Evolutionary conservation across 2,113 vertebrate species (phyloP).

Genomic region (Scartelaos histophorus): DNA sequence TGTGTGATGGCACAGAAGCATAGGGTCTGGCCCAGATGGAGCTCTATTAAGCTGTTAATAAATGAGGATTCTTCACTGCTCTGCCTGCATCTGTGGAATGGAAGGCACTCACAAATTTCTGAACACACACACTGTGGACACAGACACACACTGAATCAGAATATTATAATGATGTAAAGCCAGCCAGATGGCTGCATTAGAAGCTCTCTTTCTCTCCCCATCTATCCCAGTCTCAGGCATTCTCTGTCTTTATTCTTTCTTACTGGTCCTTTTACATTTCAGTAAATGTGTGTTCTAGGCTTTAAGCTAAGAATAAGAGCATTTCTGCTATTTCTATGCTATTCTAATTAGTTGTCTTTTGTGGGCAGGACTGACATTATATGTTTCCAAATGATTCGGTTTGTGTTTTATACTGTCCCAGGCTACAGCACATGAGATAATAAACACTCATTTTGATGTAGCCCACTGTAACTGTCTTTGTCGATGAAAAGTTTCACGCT

Average conservation of each 20-base stretch:
- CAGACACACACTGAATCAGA: conserved; percentile 70
- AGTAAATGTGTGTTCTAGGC: conserved; percentile 28
- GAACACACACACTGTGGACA: conserved; percentile 49
- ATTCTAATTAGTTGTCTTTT: not conserved
- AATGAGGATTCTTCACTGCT: conserved; percentile 81
- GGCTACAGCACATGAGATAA: not conserved
- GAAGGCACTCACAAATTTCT: conserved; percentile 82
- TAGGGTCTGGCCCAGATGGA: conserved; percentile 85
- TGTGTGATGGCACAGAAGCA: conserved; percentile 82
- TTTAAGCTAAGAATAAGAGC: conserved; percentile 34
- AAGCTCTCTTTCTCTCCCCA: conserved; percentile 55
- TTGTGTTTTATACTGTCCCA: not conserved
- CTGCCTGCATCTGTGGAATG: conserved; percentile 87
- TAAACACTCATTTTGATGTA: conserved; percentile 4
- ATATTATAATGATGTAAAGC: conserved; percentile 86
- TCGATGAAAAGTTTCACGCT: not conserved
- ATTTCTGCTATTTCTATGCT: conserved; percentile 4
- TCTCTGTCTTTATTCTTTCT: conserved; percentile 20
- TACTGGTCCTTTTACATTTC: conserved; percentile 31
- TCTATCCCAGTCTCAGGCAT: conserved; percentile 22
- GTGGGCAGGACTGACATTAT: conserved; percentile 2
- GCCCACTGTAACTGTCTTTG: conserved; percentile 6
- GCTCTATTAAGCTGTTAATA: conserved; percentile 90
- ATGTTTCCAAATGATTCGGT: not conserved
- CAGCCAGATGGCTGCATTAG: conserved; percentile 88